These are phyloP conservation scores for Clamator glandarius DNA, from an alignment of 2,797 vertebrate species.

Conservation along the genomic window DNA sequence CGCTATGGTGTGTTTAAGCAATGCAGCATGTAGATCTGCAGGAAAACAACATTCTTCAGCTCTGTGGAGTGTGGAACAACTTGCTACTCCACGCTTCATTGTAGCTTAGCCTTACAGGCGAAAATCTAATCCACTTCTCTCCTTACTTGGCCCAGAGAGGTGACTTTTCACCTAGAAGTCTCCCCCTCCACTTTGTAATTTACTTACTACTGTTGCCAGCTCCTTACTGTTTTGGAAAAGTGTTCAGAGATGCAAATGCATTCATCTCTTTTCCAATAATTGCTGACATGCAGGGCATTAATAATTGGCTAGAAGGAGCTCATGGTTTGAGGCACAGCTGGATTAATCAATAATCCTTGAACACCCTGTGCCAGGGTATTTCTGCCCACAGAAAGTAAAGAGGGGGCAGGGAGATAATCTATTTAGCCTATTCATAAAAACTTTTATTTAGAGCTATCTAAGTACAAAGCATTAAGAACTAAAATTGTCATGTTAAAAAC, in stretches of 20 bases:
- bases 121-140: neutral
- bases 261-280: constrained; percentile 25
- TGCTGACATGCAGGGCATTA: constrained; percentile 24
- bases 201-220: neutral
- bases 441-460: neutral
- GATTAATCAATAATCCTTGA: constrained; percentile 44
- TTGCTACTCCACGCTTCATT: neutral
- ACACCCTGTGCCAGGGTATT: constrained; percentile 26
- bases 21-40: neutral
- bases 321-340: constrained; percentile 17
- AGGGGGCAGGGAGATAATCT: neutral
- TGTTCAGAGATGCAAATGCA: neutral
- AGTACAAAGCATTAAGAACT: neutral
- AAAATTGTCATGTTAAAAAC: neutral
- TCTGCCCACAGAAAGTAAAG: neutral
- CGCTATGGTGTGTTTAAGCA: neutral
- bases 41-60: neutral
- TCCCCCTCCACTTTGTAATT: neutral
- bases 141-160: neutral
- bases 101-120: neutral
- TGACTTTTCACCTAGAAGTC: neutral
- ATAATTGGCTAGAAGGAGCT: constrained; percentile 31
- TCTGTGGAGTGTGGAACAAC: neutral
- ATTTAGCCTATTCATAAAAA: constrained; percentile 18
- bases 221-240: neutral